These are phyloP conservation scores for Leucophenga varia DNA, from an alignment of 1,140 invertebrate species.

Conservation along the genomic window DNA sequence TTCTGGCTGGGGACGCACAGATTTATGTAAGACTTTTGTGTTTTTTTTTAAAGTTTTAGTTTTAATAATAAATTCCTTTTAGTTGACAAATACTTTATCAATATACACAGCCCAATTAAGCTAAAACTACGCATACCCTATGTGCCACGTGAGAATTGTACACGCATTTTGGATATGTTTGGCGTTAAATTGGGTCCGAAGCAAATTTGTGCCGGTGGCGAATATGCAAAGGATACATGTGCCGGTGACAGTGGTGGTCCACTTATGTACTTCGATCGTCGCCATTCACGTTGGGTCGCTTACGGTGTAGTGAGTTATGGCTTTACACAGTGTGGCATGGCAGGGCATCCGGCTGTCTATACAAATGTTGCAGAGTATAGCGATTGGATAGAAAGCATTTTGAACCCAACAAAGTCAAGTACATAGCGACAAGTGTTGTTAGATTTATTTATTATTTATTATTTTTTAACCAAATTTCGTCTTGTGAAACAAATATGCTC, in stretches of 20 bases:
- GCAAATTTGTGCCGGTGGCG: constrained; percentile 70
- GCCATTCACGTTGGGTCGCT: constrained; percentile 53
- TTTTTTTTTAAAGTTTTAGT: background rate
- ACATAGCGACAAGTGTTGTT: constrained; percentile 2
- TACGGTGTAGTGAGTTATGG: constrained; percentile 66
- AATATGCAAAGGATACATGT: constrained; percentile 67
- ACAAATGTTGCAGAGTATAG: constrained; percentile 58
- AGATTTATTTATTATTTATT: no score
- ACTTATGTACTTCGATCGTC: constrained; percentile 56
- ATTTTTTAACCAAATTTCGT: no score
- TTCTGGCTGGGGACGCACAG: constrained; percentile 82
- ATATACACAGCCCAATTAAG: constrained; percentile 52
- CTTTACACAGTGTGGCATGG: constrained; percentile 59
- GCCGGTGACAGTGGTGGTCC: constrained; percentile 66
- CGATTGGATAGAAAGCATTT: constrained; percentile 55
- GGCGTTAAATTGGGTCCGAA: constrained; percentile 56
- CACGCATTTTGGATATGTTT: constrained; percentile 41
- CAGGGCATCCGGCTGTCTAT: constrained; percentile 62
- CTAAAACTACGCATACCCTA: constrained; percentile 48
- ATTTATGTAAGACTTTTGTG: constrained; percentile 54
- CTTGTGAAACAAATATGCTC: background rate
- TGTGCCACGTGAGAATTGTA: constrained; percentile 44
- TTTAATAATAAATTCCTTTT: background rate
- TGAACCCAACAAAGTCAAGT: constrained; percentile 11
- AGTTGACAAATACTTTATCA: constrained; percentile 52